Evolutionary conservation across 2,113 vertebrate species (phyloP).

Genomic region (Cercopithecus mona): DNA sequence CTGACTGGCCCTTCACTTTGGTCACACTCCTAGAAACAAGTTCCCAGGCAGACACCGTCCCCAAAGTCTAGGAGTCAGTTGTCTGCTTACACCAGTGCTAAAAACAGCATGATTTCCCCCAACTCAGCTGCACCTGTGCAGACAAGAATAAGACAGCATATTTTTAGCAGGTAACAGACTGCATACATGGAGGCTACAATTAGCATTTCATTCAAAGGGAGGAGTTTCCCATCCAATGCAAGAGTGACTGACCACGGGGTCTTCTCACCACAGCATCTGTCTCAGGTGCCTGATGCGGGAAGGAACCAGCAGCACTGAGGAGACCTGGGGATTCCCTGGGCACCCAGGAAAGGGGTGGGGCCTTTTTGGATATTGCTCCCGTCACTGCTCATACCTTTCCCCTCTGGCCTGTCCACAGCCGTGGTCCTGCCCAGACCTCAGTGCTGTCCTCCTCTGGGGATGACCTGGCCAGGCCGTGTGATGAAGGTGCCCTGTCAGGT

Average conservation of each 20-base stretch:
- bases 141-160: background rate
- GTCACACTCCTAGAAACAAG: background rate
- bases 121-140: constrained; percentile 47
- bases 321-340: background rate
- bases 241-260: background rate
- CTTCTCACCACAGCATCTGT: background rate
- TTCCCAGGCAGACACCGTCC: background rate
- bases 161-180: constrained; percentile 66
- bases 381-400: accelerated
- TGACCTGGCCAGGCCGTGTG: background rate
- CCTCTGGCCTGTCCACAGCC: background rate
- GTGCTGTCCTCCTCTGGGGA: accelerated
- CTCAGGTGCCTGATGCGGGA: background rate
- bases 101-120: constrained; percentile 11
- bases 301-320: background rate
- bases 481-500: background rate
- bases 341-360: background rate
- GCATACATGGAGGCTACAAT: background rate
- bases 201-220: constrained; percentile 39
- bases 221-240: background rate
- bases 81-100: background rate
- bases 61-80: background rate
- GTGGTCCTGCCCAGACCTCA: background rate
- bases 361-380: background rate
- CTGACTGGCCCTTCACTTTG: background rate